Conservation (phyloP, 2,888 invertebrate genomes). For the Thecophora atra region DNA sequence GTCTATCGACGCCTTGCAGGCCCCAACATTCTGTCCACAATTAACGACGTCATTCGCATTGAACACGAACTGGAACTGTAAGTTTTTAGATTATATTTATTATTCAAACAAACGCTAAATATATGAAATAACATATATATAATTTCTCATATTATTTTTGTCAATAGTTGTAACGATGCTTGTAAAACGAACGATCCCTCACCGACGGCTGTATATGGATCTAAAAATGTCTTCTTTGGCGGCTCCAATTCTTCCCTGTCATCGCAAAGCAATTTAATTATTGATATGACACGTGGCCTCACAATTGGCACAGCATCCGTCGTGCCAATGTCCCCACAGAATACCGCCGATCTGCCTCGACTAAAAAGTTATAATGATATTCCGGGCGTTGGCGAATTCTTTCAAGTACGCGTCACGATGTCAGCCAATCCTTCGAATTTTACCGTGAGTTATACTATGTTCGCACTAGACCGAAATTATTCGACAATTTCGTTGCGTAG, state of each 20-base stretch:
- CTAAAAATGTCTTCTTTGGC: constrained; percentile 34
- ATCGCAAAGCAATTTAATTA: constrained; percentile 45
- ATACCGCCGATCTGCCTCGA: constrained; percentile 46
- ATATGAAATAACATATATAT: neutral
- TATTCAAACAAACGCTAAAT: neutral
- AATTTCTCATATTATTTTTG: constrained; percentile 17
- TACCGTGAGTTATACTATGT: constrained; percentile 51
- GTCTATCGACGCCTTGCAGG: constrained; percentile 75
- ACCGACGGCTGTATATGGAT: constrained; percentile 31
- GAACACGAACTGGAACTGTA: constrained; percentile 70
- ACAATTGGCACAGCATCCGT: constrained; percentile 48
- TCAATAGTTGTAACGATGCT: constrained; percentile 40
- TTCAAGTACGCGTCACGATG: constrained; percentile 78
- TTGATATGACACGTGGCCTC: constrained; percentile 52
- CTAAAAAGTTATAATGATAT: constrained; percentile 55
- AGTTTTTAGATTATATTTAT: neutral
- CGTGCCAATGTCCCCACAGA: constrained; percentile 54
- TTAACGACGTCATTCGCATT: constrained; percentile 75
- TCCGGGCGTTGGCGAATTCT: constrained; percentile 69
- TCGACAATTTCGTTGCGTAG: too few relatives aligned
- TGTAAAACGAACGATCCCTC: constrained; percentile 20
- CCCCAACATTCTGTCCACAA: constrained; percentile 73
- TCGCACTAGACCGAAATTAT: too few relatives aligned
- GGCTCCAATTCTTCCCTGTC: constrained; percentile 39
- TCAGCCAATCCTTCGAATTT: constrained; percentile 75